Base-by-base conservation (phyloP, 92 coral and sea anemone species). In the Epizoanthus scotinus region DNA sequence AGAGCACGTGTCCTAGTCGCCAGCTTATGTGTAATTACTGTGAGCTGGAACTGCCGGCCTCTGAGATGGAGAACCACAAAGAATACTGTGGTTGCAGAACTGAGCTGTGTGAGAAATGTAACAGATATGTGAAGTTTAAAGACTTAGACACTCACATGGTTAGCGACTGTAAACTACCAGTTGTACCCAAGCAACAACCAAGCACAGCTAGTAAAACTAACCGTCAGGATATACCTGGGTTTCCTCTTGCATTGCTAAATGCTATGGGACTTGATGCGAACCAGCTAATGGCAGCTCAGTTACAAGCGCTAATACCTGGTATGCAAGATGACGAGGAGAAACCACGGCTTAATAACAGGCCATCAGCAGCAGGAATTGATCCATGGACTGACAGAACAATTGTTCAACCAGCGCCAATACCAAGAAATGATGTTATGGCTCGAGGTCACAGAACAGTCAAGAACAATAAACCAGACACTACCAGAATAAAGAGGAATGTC, bases 51-150 rank as follows among this genome's bases (percentile, higher is more conserved):
- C 84, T 93, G 38, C 92, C 95, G 5, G 87, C 87, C 79, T 79
- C 85, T 59, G 90, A 91, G 82, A 91, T 95, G 87, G 63, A 22
- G 2, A 83, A 90, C 67, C 99, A 95, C 82, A 86, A 87, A 29
- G 98, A 93, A 2, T 87, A 90, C 79, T 95, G 99, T 72, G 96
- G 99, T 67, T 86, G 94, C 74, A 90, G 99, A 69, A 95, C 99
- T 12, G 95, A 93, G 61, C 70, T 79, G 57, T 95, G 99, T 86
- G 98, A 95, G 18, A 82, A 63, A 40, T 95, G 99, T 77, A 90
- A 86, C 85, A 89, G 78, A 74, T 85, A 85, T 36, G 77, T 95
- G 47, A 86, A 89, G 31, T 59, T 84, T 49, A 94, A 88, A 78
- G 98, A 95, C 87, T 57, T 95, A 64, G 94, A 87, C 3, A 63